Conservation (phyloP, 2,113 vertebrate genomes). For the Sprattus sprattus region DNA sequence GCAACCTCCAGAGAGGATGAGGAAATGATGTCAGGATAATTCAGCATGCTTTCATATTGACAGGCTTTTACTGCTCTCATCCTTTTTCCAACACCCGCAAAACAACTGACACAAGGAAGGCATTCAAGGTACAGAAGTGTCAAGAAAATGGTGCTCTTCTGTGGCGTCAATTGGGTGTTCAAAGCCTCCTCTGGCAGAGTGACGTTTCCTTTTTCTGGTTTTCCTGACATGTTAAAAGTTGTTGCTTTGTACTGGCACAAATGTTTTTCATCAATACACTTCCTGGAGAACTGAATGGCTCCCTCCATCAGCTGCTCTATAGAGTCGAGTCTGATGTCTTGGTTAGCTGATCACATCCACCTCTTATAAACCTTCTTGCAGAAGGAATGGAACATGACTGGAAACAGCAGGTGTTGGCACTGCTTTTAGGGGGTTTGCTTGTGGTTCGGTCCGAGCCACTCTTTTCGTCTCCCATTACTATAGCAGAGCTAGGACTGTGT, state of each 20-base stretch:
- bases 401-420: not conserved
- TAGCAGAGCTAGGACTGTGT: not conserved
- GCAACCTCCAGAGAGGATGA: not conserved
- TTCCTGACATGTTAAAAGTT: not conserved
- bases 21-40: conserved; percentile 8
- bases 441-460: no score
- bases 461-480: not conserved
- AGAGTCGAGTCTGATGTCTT: not conserved
- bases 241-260: not conserved
- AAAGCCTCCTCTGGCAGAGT: not conserved
- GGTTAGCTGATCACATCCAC: not conserved
- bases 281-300: not conserved
- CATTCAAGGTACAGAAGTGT: not conserved
- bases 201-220: not conserved
- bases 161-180: not conserved
- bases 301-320: not conserved
- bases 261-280: not conserved
- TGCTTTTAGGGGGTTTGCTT: not conserved
- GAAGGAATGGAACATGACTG: not conserved
- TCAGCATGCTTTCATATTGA: not conserved
- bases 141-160: not conserved
- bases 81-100: not conserved
- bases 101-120: not conserved
- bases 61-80: not conserved
- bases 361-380: not conserved